Base-by-base conservation (phyloP, 1,140 invertebrate species). In the Drosophila kanapiae region DNA sequence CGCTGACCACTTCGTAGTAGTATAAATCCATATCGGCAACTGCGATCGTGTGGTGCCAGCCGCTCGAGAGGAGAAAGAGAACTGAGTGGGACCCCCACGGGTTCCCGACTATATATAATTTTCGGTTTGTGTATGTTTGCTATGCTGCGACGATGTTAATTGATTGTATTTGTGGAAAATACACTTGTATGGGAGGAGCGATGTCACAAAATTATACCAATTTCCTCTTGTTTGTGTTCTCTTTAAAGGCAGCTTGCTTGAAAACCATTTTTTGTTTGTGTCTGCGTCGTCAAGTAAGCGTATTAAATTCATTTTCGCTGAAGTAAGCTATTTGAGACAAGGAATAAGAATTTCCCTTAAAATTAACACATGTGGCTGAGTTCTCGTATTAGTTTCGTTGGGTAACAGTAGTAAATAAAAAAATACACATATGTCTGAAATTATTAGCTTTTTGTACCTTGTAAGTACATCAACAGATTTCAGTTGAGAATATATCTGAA, bases 11-110 rank as follows among this genome's bases (percentile, higher is more conserved):
- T 47, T 9, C 80, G 54, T 68, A 62, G 42, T 67, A 8, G 76
- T 83, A 83, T 14, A 83, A 29, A 40, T 83, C 80, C 81, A 83
- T 80, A 14, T 37, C 14, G 51, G 16, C 18, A 33, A 31, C 80
- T 14, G 92, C 83, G 6, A 93, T 74, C 10, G 82, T 80, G 45
- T 13, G 7, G 14, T 54, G 37, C 14, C 27, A 38, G 29, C 14
- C 16, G 40, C 18, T 47, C 1, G 16, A 42, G 49, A 33, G 51
- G 13, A 31, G 45, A 42, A 29, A 27, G 18, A 23, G 16, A 35
- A 75, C 71, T 75, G 42, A 40, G 9, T 29, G 29, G n/a, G 23
- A 35, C 37, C 23, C 54, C 33, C 35, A 42, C 29, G 18, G 35
- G 9, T 4, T 37, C n/a, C 9, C 29, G 7, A 18, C 31, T 75